Evolutionary conservation across 2,888 invertebrate species (phyloP).

Genomic region (Pilophorus perplexus): DNA sequence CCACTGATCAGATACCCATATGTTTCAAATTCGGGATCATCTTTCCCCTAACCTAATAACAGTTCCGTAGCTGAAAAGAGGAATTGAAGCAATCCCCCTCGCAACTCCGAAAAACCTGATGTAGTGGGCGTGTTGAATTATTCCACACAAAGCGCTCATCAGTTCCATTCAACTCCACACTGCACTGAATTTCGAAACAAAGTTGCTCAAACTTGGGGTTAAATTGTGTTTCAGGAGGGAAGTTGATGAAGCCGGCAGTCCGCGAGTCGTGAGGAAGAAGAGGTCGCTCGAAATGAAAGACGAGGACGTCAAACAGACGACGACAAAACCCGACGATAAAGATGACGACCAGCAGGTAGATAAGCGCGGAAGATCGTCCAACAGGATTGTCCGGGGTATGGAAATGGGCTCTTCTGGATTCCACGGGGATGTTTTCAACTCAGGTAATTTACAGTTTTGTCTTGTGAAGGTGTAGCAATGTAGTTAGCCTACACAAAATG

Average conservation of each 20-base stretch:
- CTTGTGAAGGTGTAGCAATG: not conserved
- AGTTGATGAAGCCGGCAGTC: not conserved
- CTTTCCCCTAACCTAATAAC: too few species aligned
- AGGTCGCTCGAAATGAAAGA: not conserved
- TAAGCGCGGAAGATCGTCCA: conserved; percentile 1
- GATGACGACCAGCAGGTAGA: not conserved
- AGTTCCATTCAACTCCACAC: too few species aligned
- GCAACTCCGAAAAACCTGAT: too few species aligned
- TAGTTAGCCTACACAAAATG: too few species aligned
- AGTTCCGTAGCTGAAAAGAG: too few species aligned
- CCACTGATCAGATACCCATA: too few species aligned
- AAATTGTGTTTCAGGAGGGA: conserved; percentile 15
- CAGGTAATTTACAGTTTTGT: conserved; percentile 45
- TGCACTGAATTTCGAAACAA: too few species aligned
- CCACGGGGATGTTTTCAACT: conserved; percentile 50
- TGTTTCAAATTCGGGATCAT: too few species aligned
- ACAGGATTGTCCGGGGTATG: conserved; percentile 45
- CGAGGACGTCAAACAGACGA: not conserved
- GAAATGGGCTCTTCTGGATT: conserved; percentile 50
- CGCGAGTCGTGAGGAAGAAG: not conserved
- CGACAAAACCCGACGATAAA: not conserved
- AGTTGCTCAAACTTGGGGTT: too few species aligned
- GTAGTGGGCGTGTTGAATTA: too few species aligned
- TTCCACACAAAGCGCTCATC: too few species aligned
- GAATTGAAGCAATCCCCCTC: too few species aligned